Conservation (phyloP, 2,888 invertebrate genomes). For the Rhynchonema sp. region DNA sequence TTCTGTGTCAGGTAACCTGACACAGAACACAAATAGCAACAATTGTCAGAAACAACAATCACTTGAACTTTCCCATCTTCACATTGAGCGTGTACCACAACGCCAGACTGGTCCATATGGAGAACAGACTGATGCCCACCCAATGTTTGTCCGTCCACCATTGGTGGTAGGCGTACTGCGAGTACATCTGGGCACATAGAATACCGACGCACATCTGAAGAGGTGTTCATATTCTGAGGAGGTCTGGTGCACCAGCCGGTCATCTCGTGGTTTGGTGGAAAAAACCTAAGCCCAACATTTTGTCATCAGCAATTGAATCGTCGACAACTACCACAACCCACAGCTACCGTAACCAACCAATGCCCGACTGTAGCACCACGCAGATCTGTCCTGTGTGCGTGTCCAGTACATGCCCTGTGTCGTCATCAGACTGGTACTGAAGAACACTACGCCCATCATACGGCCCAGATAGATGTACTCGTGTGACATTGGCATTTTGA, state of each 20-base stretch:
- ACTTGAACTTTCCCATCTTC: background rate
- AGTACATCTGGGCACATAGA: constrained; percentile 23
- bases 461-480: constrained; percentile 20
- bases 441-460: constrained; percentile 22
- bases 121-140: constrained; percentile 23
- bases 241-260: too few species aligned
- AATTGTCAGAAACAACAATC: background rate
- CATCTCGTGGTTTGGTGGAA: too few species aligned
- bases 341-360: too few species aligned
- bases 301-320: too few species aligned
- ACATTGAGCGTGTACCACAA: background rate
- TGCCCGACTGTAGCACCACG: constrained; percentile 1
- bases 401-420: constrained; percentile 19
- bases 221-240: too few species aligned
- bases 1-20: too few species aligned
- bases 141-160: constrained; percentile 23
- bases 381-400: constrained; percentile 13
- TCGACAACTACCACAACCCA: too few species aligned
- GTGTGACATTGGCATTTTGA: constrained; percentile 17
- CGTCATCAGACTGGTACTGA: constrained; percentile 11
- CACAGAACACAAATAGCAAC: background rate
- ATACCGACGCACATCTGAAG: constrained; percentile 10
- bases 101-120: constrained; percentile 16
- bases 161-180: constrained; percentile 18
- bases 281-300: too few species aligned